These are phyloP conservation scores for Zaprionus lineosus DNA, from an alignment of 2,888 invertebrate species.

Conservation along the genomic window DNA sequence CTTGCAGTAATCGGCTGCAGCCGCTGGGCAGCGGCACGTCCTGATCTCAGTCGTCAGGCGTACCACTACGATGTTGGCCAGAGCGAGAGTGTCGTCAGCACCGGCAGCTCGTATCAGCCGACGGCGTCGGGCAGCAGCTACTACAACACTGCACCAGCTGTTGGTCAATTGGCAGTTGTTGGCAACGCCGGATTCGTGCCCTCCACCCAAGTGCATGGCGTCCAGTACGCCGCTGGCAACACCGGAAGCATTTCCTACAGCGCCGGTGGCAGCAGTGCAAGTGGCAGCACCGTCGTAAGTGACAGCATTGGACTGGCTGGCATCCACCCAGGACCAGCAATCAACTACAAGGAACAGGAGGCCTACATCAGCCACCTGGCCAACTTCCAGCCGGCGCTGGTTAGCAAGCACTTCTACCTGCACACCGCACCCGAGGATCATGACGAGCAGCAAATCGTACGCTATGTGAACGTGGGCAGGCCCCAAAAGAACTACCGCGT, in stretches of 20 bases:
- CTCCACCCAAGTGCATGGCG: conserved; percentile 14
- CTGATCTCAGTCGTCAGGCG: conserved; percentile 77
- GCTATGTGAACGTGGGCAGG: conserved; percentile 79
- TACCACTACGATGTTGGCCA: conserved; percentile 70
- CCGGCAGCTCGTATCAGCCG: conserved; percentile 61
- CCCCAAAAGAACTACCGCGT: conserved; percentile 80
- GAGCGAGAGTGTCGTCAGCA: conserved; percentile 46
- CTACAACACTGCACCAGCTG: conserved; percentile 48
- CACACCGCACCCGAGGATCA: conserved; percentile 81
- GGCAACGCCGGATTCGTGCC: conserved; percentile 34
- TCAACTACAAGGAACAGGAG: conserved; percentile 67
- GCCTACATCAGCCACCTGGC: conserved; percentile 61
- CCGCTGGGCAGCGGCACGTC: conserved; percentile 60
- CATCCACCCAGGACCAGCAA: conserved; percentile 49
- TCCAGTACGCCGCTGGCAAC: conserved; percentile 1
- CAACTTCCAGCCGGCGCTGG: conserved; percentile 71
- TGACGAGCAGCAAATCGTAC: conserved; percentile 78
- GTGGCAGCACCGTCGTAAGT: conserved; percentile 12
- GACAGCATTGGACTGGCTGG: conserved; percentile 52
- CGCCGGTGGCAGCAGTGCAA: conserved; percentile 15
- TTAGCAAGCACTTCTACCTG: conserved; percentile 81
- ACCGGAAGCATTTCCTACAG: conserved; percentile 19
- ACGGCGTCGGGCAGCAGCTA: conserved; percentile 67
- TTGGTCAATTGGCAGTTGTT: conserved; percentile 48
- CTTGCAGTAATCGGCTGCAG: conserved; percentile 53